These are phyloP conservation scores for Cyphomyrmex costatus DNA, from an alignment of 1,140 invertebrate genomes.

Conservation along the genomic window DNA sequence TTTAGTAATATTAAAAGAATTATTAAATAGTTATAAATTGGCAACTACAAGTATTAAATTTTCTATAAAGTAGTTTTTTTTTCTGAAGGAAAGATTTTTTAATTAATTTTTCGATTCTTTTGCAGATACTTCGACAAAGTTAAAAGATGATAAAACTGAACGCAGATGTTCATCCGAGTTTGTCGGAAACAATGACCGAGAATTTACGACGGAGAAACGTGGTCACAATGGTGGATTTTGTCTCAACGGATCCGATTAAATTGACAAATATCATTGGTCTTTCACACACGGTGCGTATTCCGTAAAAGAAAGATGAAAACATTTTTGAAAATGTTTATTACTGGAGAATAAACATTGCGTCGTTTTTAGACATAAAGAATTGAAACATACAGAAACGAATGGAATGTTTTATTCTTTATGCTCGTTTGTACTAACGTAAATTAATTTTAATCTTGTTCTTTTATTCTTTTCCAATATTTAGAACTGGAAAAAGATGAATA, in stretches of 20 bases:
- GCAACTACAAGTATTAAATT: not conserved
- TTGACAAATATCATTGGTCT: slow-evolving; percentile 83
- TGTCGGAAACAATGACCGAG: slow-evolving; percentile 86
- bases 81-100: not conserved
- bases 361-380: not conserved
- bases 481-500: no score
- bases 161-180: slow-evolving; percentile 80
- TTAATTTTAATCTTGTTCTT: no score
- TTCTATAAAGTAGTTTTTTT: not conserved
- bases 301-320: not conserved
- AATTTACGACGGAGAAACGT: slow-evolving; percentile 87
- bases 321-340: not conserved
- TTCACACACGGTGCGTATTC: slow-evolving; percentile 83
- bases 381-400: not conserved
- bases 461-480: no score
- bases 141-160: slow-evolving; percentile 78
- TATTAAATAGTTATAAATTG: no score
- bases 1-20: no score
- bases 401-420: not conserved
- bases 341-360: not conserved
- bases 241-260: slow-evolving; percentile 86
- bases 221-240: slow-evolving; percentile 88
- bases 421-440: no score
- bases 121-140: not conserved
- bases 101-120: not conserved